Evolutionary conservation across 2,113 vertebrate species (phyloP).

Genomic region (Neogale vison): DNA sequence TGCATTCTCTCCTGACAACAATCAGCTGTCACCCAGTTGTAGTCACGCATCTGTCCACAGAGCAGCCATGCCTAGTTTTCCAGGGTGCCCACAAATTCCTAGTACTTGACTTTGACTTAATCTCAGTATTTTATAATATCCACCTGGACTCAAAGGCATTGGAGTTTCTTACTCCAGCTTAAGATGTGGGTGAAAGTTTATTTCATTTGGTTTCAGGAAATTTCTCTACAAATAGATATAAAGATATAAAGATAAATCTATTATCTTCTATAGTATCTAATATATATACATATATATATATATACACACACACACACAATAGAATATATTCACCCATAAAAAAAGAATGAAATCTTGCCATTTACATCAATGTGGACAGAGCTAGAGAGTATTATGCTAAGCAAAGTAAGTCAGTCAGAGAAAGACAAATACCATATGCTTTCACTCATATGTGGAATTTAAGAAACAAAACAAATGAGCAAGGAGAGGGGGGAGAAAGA

Average conservation of each 20-base stretch:
- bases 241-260: no score
- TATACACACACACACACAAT: background rate
- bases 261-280: background rate
- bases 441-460: no score
- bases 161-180: background rate
- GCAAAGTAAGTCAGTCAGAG: no score
- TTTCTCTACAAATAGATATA: background rate
- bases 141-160: background rate
- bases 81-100: background rate
- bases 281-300: background rate
- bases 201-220: slow-evolving; percentile 8
- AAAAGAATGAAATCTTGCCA: no score
- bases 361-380: no score
- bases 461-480: no score
- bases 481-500: no score
- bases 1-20: background rate
- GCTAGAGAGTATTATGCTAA: no score
- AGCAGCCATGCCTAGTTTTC: background rate
- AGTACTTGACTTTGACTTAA: background rate
- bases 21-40: background rate
- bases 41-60: background rate
- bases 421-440: no score
- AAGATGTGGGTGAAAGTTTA: background rate
- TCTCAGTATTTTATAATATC: background rate
- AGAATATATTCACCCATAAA: background rate